phyloP scores from a whole-genome alignment of 2,888 invertebrate genomes.

The Serrognathus titanus region DNA sequence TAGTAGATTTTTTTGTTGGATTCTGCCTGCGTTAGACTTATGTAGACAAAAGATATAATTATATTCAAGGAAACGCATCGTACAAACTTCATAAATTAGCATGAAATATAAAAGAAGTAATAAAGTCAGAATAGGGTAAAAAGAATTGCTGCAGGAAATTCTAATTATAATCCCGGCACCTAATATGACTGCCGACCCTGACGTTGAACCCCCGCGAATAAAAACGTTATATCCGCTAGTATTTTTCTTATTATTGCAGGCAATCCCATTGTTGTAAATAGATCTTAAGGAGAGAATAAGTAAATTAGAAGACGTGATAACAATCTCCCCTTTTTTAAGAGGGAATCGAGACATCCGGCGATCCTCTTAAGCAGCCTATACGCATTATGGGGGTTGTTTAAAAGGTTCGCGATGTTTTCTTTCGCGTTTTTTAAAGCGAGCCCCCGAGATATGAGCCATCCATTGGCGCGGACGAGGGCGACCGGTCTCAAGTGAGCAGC shows the following conservation, averaged over 20 bases:
- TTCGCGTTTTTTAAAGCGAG: conserved; percentile 40
- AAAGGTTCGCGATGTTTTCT: conserved; percentile 38
- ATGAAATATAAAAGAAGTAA: conserved; percentile 11
- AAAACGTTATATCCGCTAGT: conserved; percentile 17
- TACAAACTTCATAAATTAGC: not conserved
- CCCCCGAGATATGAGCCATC: conserved; percentile 43
- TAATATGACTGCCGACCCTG: too few species aligned
- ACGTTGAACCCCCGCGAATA: conserved; percentile 1
- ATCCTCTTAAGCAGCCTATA: conserved; percentile 36
- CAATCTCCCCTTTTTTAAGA: conserved; percentile 62
- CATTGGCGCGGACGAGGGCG: conserved; percentile 35
- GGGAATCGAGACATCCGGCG: conserved; percentile 43
- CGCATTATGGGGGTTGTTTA: conserved; percentile 27
- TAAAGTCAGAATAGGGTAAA: conserved; percentile 10
- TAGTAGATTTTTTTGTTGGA: too few species aligned
- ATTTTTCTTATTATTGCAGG: conserved; percentile 40
- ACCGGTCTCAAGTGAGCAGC: conserved; percentile 31
- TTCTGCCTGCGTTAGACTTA: too few species aligned
- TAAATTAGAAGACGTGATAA: conserved; percentile 79
- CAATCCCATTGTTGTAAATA: conserved; percentile 60
- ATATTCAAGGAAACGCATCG: not conserved
- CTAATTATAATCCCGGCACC: conserved; percentile 4
- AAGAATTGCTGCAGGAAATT: conserved; percentile 4
- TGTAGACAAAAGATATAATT: too few species aligned
- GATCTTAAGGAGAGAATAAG: conserved; percentile 73